These are phyloP conservation scores for Nicator chloris DNA, from an alignment of 2,113 vertebrate species.

Conservation along the genomic window DNA sequence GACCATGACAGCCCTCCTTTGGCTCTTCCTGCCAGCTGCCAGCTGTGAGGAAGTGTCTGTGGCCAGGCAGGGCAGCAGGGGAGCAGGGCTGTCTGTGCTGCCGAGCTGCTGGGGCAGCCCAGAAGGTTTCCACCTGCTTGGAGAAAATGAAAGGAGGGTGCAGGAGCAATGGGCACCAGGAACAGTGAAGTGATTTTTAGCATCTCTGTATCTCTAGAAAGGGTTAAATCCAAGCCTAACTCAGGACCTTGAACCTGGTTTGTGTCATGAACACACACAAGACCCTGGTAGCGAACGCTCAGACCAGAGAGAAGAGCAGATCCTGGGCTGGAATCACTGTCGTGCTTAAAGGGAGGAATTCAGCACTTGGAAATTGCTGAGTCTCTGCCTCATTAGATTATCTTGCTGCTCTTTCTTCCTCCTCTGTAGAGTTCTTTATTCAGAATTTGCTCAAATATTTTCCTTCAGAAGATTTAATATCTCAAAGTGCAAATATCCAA, in stretches of 20 bases:
- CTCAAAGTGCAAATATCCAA: conserved; percentile 59
- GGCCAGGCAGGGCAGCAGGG: neutral
- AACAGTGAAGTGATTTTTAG: neutral
- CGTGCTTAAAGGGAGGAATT: neutral
- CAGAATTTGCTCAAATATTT: conserved; percentile 57
- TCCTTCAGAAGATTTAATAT: conserved; percentile 53
- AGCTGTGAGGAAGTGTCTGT: neutral
- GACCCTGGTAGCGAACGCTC: fast-evolving
- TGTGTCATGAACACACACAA: neutral
- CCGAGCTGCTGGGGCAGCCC: fast-evolving
- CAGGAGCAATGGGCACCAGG: too few species aligned
- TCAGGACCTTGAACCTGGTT: neutral
- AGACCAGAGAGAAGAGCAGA: neutral
- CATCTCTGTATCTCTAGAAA: neutral
- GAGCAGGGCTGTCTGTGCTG: neutral
- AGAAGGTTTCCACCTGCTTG: fast-evolving
- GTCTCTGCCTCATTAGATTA: conserved; percentile 27
- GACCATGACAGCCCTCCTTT: fast-evolving
- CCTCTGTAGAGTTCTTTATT: conserved; percentile 15
- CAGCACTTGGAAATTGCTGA: neutral
- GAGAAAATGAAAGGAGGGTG: neutral
- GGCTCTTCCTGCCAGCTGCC: neutral
- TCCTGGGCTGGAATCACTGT: neutral
- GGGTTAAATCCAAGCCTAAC: neutral
- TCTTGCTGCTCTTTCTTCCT: neutral